Evolutionary conservation across 1,140 invertebrate genomes (phyloP), one percentile per base, ranked within the genome.

Genomic region (Prorops nasuta): DNA sequence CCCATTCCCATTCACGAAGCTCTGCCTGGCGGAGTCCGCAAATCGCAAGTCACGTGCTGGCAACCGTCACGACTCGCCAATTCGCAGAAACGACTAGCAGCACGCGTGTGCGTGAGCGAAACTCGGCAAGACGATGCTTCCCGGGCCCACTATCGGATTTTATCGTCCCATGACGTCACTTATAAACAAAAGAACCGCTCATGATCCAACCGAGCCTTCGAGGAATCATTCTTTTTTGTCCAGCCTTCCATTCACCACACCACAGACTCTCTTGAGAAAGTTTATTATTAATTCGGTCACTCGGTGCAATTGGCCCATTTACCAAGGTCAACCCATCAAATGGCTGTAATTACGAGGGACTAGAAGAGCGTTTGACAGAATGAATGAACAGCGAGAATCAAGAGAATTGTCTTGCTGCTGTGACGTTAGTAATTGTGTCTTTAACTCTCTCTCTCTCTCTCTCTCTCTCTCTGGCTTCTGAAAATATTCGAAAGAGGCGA

Each of bases 1-100:
- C 9, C 17, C 10, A n/a, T 3, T 1, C 34, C 28, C 57, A 60
- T 60, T 61, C 59, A 53, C 40, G 44, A 54, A 41, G 57, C 7
- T 43, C 39, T 44, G n/a, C 21, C 14, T 43, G 41, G 14, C 46
- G 18, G 20, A 34, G 38, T 38, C 40, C 49, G 44, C 46, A 35
- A 49, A 48, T 54, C 40, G 40, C 36, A 21, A n/a, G 16, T 60
- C 49, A 54, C 46, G 44, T 56, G 46, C 40, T 35, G 12, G 17
- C 15, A 22, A 44, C 18, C n/a, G 35, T 21, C 51, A 47, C 35
- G 51, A 45, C 31, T 21, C 31, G 28, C 17, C 17, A 55, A 50
- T 56, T 49, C 36, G 38, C 36, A 16, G 34, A 45, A 41, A 40
- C 48, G 37, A 28, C 16, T 46, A 12, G 38, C 28, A 31, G 20